A percentile compares a stretch with the other conserved stretches of the same genome.
Conservation (phyloP, 30 jellyfish, hydroid and myxozoan genomes). For the Clytia hemisphaerica region DNA sequence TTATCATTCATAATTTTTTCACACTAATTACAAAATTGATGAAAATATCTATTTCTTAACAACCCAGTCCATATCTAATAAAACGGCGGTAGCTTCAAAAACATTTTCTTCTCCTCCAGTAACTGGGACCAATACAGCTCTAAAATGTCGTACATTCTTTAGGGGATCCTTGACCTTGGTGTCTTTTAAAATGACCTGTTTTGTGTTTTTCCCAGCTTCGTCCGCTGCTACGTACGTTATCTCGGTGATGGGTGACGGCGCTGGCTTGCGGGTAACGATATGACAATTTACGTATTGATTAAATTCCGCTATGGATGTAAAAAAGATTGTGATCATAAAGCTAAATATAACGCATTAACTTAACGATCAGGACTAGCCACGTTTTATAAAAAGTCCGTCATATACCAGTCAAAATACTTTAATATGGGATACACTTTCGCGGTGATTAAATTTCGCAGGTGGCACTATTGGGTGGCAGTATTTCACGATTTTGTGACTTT, state of each 20-base stretch:
- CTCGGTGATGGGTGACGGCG: neutral
- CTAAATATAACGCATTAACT: too few relatives aligned
- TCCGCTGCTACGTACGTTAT: constrained; percentile 1
- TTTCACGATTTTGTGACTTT: too few relatives aligned
- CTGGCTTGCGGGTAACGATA: neutral
- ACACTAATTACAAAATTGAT: too few relatives aligned
- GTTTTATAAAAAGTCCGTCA: too few relatives aligned
- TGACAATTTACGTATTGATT: neutral
- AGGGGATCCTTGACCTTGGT: neutral
- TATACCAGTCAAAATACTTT: too few relatives aligned
- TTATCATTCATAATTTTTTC: too few relatives aligned
- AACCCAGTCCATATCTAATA: neutral
- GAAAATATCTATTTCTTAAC: neutral
- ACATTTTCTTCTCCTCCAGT: neutral
- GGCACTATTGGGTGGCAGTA: too few relatives aligned
- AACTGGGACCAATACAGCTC: neutral
- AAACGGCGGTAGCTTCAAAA: neutral
- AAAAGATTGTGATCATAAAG: too few relatives aligned
- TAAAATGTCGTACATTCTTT: constrained; percentile 1
- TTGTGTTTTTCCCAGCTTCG: constrained; percentile 8
- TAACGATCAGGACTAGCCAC: too few relatives aligned
- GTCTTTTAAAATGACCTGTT: neutral
- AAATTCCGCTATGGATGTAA: too few relatives aligned
- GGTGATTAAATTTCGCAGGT: too few relatives aligned
- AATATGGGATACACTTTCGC: too few relatives aligned